Evolutionary conservation across 2,888 invertebrate species (phyloP).

Genomic region (Drosophila formosana): DNA sequence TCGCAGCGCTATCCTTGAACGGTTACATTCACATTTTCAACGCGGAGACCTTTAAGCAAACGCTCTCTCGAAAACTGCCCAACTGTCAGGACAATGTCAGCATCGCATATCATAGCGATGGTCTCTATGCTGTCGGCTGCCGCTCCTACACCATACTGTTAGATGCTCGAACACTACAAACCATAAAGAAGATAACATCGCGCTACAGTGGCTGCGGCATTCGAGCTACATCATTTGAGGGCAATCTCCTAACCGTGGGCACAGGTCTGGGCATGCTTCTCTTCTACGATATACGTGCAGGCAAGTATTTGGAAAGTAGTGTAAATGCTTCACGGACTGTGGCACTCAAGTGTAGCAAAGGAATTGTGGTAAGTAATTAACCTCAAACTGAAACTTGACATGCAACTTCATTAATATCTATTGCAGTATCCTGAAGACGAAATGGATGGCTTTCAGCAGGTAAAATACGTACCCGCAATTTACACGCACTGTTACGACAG

Average conservation of each 20-base stretch:
- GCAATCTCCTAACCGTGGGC: conserved; percentile 95
- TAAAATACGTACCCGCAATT: conserved; percentile 96
- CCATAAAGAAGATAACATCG: conserved; percentile 92
- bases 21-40: conserved; percentile 98
- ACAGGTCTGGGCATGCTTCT: conserved; percentile 96
- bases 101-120: conserved; percentile 93
- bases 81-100: conserved; percentile 97
- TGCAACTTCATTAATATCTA: neutral
- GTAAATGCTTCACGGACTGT: conserved; percentile 95
- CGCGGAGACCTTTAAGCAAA: conserved; percentile 95
- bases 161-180: conserved; percentile 94
- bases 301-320: conserved; percentile 95
- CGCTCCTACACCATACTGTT: conserved; percentile 95
- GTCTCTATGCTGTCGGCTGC: conserved; percentile 97
- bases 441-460: conserved; percentile 92
- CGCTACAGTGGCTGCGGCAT: conserved; percentile 96
- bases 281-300: conserved; percentile 96
- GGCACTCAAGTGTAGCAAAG: conserved; percentile 94
- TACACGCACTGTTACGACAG: conserved; percentile 98
- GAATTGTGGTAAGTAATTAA: conserved; percentile 90
- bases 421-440: conserved; percentile 94
- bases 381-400: neutral
- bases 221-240: conserved; percentile 95
- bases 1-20: conserved; percentile 96
- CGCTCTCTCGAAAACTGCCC: conserved; percentile 93